Base-by-base conservation (phyloP, 2,888 invertebrate species). In the Empis stercorea region DNA sequence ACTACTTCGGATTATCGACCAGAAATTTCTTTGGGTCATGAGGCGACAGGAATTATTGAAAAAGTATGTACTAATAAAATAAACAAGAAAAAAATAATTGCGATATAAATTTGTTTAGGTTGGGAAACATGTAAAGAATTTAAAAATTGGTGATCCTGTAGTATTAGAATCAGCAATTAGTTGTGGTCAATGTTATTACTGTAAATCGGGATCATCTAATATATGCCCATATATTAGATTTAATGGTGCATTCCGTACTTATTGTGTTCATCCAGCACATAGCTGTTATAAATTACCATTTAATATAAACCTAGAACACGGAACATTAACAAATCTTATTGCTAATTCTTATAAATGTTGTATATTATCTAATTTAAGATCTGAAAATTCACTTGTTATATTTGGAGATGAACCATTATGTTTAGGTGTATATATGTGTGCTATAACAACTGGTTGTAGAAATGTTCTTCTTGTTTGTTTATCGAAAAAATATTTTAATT, bases 151-250 rank as follows among this genome's bases (percentile, higher is more conserved):
- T 3, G 94, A 95, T 70, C 76, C 89, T 54, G 93, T 95, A 7
- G 92, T 91, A 1, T 81, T 95, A 53, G 94, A 95, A 69, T 93
- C 95, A 0, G 94, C 93, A 2, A 80, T 91, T 44, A 81, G 87
- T 5, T 96, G 96, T 63, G 77, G 89, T 43, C 70, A 70, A 46
- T 96, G 96, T 65, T 72, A 76, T 46, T 82, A 78, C 63, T 96
- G 96, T 72, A 91, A 88, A 36, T 49, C 45, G 0, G 65, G 65
- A 0, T 45, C 52, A 1, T 65, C 63, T 49, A 66, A 65, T 46
- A 56, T 66, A 37, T 65, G 65, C 32, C 34, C 52, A 2, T 53
- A 59, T 2, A 50, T 63, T 44, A 49, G 54, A 4, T 64, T 60
- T 44, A 60, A 59, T 17, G 63, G 64, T 2, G 63, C 62, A 15